phyloP scores from a whole-genome alignment of 1,140 invertebrate genomes.

The Camponotus vicinus region DNA sequence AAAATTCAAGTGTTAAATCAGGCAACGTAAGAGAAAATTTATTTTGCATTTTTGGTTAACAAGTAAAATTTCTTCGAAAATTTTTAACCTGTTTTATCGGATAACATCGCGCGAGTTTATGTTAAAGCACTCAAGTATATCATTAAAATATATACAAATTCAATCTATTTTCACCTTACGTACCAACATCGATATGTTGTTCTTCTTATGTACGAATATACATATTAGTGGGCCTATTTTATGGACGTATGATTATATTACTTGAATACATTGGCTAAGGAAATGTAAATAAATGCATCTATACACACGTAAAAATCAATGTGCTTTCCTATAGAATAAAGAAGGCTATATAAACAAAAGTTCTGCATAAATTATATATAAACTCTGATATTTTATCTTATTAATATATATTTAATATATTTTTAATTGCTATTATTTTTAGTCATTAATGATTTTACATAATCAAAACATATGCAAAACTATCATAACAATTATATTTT shows the following conservation, averaged over 20 bases:
- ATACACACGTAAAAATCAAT: not conserved
- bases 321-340: not conserved
- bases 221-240: not conserved
- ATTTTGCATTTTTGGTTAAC: slow-evolving; percentile 24
- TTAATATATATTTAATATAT: not conserved
- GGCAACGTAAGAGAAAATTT: not conserved
- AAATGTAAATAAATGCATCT: slow-evolving; percentile 12
- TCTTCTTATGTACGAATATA: not conserved
- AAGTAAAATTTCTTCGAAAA: slow-evolving; percentile 14
- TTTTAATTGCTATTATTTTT: not conserved
- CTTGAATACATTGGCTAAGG: slow-evolving; percentile 6
- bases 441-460: not conserved
- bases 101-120: not conserved
- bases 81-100: slow-evolving; percentile 37
- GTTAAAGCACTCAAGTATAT: slow-evolving; percentile 10
- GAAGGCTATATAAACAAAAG: not conserved
- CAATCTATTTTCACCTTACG: not conserved
- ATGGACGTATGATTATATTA: slow-evolving; percentile 7
- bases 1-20: not conserved
- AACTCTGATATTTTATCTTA: not conserved
- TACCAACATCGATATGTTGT: slow-evolving; percentile 30
- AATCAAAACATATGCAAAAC: not conserved
- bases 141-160: slow-evolving; percentile 47
- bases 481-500: not conserved
- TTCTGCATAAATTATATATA: not conserved